Conservation (phyloP, 2,113 vertebrate species). For the Mola mola region DNA sequence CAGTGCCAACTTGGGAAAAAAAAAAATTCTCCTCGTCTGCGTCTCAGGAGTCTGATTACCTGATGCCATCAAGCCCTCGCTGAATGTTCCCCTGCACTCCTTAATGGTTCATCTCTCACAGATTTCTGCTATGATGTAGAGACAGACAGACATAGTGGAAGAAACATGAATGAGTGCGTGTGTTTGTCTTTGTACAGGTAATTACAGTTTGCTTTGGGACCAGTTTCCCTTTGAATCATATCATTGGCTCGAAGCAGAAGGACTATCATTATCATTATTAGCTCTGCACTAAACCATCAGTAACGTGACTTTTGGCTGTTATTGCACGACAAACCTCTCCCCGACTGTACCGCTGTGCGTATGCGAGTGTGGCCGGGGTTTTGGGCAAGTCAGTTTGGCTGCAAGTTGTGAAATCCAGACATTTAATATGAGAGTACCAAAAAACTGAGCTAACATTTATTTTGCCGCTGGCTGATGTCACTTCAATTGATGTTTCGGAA, state of each 20-base stretch:
- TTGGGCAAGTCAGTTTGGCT: conserved; percentile 2
- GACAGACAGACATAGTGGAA: conserved; percentile 20
- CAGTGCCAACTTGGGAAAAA: conserved; percentile 23
- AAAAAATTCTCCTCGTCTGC: conserved; percentile 7
- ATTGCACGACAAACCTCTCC: conserved; percentile 41
- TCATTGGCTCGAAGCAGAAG: conserved; percentile 35
- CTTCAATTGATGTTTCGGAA: conserved; percentile 30
- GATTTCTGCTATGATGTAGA: conserved; percentile 51
- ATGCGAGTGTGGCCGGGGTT: conserved; percentile 1
- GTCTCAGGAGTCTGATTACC: conserved; percentile 61
- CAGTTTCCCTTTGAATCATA: conserved; percentile 48
- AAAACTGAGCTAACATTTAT: conserved; percentile 6
- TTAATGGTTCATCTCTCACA: conserved; percentile 48
- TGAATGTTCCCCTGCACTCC: conserved; percentile 49
- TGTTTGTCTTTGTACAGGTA: conserved; percentile 25
- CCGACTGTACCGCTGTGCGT: conserved; percentile 17
- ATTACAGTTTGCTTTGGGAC: conserved; percentile 46
- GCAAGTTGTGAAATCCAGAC: conserved; percentile 31
- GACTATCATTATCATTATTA: conserved; percentile 44
- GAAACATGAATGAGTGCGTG: conserved; percentile 6
- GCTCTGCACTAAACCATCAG: conserved; percentile 38
- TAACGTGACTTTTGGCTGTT: conserved; percentile 33
- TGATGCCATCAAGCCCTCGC: conserved; percentile 61
- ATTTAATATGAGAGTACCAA: neutral
- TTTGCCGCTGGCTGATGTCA: conserved; percentile 40